A percentile compares a stretch with the other conserved stretches of the same genome.
These are phyloP conservation scores for Falco peregrinus DNA, from an alignment of 2,797 vertebrate species.

Conservation along the genomic window DNA sequence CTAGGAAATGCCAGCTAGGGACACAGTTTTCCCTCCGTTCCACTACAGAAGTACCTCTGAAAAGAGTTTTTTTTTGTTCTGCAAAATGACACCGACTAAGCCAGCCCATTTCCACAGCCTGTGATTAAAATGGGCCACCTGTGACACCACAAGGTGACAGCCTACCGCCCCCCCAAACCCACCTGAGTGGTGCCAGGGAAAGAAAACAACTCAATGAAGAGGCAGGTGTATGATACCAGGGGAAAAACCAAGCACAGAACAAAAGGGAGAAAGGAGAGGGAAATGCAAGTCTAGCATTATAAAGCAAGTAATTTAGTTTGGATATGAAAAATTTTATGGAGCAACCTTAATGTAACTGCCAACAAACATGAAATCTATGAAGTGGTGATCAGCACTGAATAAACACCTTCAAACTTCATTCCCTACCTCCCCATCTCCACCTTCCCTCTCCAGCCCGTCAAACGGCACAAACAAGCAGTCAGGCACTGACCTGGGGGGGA, in stretches of 20 bases:
- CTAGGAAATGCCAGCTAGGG: conserved; percentile 1
- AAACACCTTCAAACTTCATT: neutral
- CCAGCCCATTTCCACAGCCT: neutral
- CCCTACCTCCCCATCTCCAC: rapidly evolving
- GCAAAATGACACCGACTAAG: neutral
- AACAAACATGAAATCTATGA: neutral
- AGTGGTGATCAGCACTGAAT: neutral
- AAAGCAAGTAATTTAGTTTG: conserved; percentile 33
- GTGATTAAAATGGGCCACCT: neutral
- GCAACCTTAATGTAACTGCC: neutral
- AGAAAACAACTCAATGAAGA: conserved; percentile 38
- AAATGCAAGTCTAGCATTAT: conserved; percentile 13
- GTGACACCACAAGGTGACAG: neutral
- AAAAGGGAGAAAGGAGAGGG: conserved; percentile 20
- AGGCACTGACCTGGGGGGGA: neutral
- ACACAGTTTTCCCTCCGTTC: neutral
- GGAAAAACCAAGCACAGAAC: conserved; percentile 3
- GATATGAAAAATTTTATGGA: neutral
- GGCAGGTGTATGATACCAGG: conserved; percentile 29
- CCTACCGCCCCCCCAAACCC: neutral
- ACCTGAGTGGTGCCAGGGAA: conserved; percentile 33
- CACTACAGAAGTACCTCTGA: neutral
- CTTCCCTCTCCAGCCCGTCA: neutral
- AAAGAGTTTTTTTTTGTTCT: neutral
- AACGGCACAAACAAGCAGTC: neutral